These are phyloP conservation scores for Stegostoma tigrinum DNA, from an alignment of 2,113 vertebrate species.

Conservation along the genomic window DNA sequence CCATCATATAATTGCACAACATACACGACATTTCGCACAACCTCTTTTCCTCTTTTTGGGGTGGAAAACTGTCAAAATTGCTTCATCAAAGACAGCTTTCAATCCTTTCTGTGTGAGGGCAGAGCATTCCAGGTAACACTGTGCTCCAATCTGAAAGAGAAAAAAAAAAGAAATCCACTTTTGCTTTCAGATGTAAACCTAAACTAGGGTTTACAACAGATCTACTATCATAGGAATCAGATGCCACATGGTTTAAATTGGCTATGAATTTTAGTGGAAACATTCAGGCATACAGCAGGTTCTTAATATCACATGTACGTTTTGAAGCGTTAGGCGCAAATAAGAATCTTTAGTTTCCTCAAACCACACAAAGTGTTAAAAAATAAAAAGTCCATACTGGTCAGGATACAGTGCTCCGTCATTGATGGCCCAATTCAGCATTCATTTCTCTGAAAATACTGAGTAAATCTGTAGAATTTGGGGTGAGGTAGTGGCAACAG, in stretches of 20 bases:
- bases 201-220: neutral
- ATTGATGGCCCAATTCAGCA: neutral
- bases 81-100: constrained; percentile 79
- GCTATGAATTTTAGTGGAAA: neutral
- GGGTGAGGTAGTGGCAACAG: too few species aligned
- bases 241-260: neutral
- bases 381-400: neutral
- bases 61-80: constrained; percentile 78
- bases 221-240: neutral
- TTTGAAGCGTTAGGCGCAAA: neutral
- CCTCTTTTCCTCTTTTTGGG: constrained; percentile 68
- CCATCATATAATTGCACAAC: constrained; percentile 67
- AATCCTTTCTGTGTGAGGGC: constrained; percentile 81
- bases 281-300: neutral
- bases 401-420: neutral
- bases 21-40: constrained; percentile 54
- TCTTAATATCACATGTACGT: neutral
- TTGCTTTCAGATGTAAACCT: neutral
- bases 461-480: neutral
- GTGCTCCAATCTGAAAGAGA: constrained; percentile 68
- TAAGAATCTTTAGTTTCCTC: neutral
- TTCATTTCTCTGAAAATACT: neutral
- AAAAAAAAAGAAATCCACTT: constrained; percentile 34
- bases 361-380: neutral
- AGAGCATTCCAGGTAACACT: constrained; percentile 80